Conservation (phyloP, 2,797 vertebrate genomes). For the Oreortyx pictus region DNA sequence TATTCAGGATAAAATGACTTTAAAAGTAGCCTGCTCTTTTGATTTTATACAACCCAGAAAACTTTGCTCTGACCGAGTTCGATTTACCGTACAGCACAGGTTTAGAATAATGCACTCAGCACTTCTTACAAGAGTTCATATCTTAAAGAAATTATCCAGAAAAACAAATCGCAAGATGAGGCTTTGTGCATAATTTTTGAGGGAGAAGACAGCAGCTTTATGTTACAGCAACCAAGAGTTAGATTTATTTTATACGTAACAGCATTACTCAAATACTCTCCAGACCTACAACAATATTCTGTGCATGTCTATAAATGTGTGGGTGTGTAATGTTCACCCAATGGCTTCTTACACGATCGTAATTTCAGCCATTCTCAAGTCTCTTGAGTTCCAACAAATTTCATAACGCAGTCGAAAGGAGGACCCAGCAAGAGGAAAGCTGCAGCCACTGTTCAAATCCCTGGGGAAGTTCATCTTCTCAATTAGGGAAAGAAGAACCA, state of each 20-base stretch:
- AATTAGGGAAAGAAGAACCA: not conserved
- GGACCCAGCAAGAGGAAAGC: not conserved
- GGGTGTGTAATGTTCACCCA: not conserved
- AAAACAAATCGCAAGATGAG: not conserved
- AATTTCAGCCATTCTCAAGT: not conserved
- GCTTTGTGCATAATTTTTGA: not conserved
- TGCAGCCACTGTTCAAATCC: not conserved
- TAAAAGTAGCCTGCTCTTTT: not conserved
- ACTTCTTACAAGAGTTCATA: not conserved
- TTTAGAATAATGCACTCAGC: not conserved
- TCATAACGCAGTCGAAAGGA: accelerated
- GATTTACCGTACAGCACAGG: not conserved
- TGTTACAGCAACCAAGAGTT: not conserved
- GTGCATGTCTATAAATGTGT: not conserved
- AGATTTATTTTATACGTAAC: not conserved
- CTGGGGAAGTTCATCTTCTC: not conserved
- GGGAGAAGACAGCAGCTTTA: not conserved
- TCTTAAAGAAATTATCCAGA: not conserved
- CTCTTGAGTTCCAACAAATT: not conserved
- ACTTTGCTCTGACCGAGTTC: not conserved
- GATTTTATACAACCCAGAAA: not conserved
- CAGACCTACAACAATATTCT: not conserved
- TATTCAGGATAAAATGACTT: not conserved
- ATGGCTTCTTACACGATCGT: not conserved
- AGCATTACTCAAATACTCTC: not conserved